Evolutionary conservation across 2,797 vertebrate genomes (phyloP), one percentile per base, ranked within the genome.

Genomic region (Sphaeramia orbicularis): DNA sequence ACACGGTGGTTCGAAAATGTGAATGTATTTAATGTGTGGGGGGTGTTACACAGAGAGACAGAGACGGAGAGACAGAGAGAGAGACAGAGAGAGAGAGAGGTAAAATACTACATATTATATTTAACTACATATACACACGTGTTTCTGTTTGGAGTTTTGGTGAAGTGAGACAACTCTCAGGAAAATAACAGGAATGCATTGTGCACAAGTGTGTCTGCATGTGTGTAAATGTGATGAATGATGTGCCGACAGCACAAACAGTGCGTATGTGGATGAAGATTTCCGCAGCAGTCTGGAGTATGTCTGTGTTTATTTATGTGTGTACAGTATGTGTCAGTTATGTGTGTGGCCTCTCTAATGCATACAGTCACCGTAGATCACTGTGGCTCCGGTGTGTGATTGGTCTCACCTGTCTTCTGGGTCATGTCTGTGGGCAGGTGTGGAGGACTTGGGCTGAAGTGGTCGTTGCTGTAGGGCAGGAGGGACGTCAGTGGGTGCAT

Each of bases 401-500:
- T 37, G 40, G 4, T 15, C 76, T 68, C 94, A 99, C 98, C 97
- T 96, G 97, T 93, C 73, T 99, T 99, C 92, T 98, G 98, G 93
- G 93, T 96, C 95, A 97, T 96, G 92, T 99, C 98, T 6, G 96
- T 94, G 2, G 97, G 95, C 85, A 97, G 87, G 89, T 98, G 96
- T 24, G 96, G 94, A 0, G 97, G 93, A 83, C 94, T 92, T 2
- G 95, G 93, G 93, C 93, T 97, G 95, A 98, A 99, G 91, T 97
- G 97, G 81, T 99, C 98, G 10, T 98, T 98, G 94, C 94, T 91
- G 92, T 97, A 97, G 1, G 96, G 95, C 86, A 97, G 94, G 84
- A 99, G 97, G 9, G 96, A 96, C 35, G 97, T 94, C 74, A 99
- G 94, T 0, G 96, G 96, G 74, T 98, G 96, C 87, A 99, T 96